phyloP scores from a whole-genome alignment of 2,797 vertebrate species.

The Acanthurus leucopareius region DNA sequence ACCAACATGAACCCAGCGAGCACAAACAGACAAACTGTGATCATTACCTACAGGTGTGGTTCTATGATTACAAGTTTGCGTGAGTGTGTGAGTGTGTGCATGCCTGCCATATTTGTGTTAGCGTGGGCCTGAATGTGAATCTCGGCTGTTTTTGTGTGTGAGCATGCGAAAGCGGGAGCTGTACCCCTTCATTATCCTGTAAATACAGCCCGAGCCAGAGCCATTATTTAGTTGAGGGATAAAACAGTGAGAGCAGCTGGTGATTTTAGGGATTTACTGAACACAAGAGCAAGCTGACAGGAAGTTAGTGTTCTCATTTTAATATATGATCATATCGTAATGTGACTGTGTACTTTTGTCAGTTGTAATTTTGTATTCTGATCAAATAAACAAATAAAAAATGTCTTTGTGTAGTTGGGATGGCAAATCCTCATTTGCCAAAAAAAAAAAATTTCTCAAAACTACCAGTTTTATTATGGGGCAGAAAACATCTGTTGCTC shows the following conservation, averaged over 20 bases:
- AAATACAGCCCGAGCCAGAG: conserved; percentile 74
- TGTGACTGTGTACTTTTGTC: conserved; percentile 3
- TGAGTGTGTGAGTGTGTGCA: conserved; percentile 14
- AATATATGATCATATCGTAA: conserved; percentile 41
- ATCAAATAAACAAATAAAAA: conserved; percentile 13
- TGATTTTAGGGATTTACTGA: conserved; percentile 68
- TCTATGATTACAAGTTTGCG: conserved; percentile 36
- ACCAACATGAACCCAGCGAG: conserved; percentile 55
- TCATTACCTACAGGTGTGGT: conserved; percentile 62
- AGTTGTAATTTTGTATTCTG: not conserved
- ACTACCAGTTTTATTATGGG: not conserved
- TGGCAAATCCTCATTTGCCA: not conserved
- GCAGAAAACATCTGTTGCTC: not conserved
- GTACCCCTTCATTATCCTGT: conserved; percentile 71
- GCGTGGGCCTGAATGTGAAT: conserved; percentile 43
- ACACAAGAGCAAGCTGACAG: conserved; percentile 45
- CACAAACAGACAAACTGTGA: conserved; percentile 55
- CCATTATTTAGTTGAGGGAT: conserved; percentile 74
- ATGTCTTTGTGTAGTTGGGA: not conserved
- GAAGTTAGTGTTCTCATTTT: conserved; percentile 55
- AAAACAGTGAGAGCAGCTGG: conserved; percentile 70
- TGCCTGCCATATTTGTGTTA: conserved; percentile 41
- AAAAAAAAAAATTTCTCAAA: not conserved
- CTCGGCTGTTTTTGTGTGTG: conserved; percentile 47
- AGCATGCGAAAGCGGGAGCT: conserved; percentile 47